These are phyloP conservation scores for Girardinichthys multiradiatus DNA, from an alignment of 2,113 vertebrate species.

Conservation along the genomic window DNA sequence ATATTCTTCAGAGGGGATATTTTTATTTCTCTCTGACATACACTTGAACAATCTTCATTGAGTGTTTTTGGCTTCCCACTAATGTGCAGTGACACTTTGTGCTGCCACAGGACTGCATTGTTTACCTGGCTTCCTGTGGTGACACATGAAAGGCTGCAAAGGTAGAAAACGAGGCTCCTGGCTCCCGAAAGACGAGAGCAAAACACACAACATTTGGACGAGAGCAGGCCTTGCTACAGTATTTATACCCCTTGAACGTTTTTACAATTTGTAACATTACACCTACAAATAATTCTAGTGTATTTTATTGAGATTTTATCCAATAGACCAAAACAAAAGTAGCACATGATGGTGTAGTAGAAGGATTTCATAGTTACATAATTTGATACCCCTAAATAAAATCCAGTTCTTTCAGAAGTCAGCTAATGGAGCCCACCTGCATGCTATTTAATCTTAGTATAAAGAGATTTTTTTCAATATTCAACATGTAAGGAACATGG, in stretches of 20 bases:
- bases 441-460: no score
- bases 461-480: no score
- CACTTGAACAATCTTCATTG: conserved; percentile 1
- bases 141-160: conserved; percentile 20
- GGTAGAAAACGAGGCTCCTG: background rate
- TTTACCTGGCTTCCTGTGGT: conserved; percentile 5
- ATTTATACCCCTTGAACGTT: no score
- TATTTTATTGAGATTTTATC: background rate
- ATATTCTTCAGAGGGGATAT: conserved; percentile 23
- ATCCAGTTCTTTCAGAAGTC: no score
- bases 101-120: conserved; percentile 1
- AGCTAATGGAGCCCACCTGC: no score
- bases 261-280: no score
- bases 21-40: conserved; percentile 9
- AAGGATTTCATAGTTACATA: no score
- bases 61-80: conserved; percentile 2
- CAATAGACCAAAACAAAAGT: background rate
- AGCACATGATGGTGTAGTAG: no score
- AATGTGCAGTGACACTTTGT: conserved; percentile 24
- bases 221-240: background rate
- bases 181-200: background rate
- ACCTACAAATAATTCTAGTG: no score
- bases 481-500: no score
- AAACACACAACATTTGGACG: conserved; percentile 9
- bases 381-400: no score